phyloP scores from a whole-genome alignment of 2,113 vertebrate genomes.

The Halichoeres trimaculatus region DNA sequence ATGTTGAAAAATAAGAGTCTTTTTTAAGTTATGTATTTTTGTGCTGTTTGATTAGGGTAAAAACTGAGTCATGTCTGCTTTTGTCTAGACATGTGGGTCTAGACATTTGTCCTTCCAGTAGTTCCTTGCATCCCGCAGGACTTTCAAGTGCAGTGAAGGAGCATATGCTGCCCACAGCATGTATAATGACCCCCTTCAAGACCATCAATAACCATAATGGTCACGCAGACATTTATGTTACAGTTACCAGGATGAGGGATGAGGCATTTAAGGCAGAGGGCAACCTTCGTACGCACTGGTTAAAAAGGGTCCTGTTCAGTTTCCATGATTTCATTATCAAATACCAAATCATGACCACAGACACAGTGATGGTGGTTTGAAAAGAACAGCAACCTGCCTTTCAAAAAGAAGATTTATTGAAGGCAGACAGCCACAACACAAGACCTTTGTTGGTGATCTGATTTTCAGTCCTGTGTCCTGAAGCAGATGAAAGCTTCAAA shows the following conservation, averaged over 20 bases:
- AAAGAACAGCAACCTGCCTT: conserved; percentile 22
- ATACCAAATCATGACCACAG: conserved; percentile 21
- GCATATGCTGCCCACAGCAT: conserved; percentile 78
- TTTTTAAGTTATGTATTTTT: too few relatives aligned
- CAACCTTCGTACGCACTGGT: conserved; percentile 62
- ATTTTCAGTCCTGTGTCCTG: neutral
- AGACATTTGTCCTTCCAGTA: conserved; percentile 45
- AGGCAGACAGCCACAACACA: neutral
- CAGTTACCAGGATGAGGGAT: conserved; percentile 75
- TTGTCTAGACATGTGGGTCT: conserved; percentile 36
- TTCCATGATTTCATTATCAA: conserved; percentile 38
- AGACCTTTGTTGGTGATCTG: neutral
- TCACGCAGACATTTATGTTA: conserved; percentile 78
- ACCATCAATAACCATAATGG: conserved; percentile 83
- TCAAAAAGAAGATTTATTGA: conserved; percentile 4
- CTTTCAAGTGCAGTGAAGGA: conserved; percentile 69
- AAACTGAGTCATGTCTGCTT: conserved; percentile 39
- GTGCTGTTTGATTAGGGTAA: neutral
- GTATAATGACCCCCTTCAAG: conserved; percentile 79
- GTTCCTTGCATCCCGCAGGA: conserved; percentile 61
- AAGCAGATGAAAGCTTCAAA: neutral
- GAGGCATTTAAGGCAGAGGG: conserved; percentile 64
- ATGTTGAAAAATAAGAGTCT: too few relatives aligned
- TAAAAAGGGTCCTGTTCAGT: conserved; percentile 22
- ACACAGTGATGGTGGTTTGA: conserved; percentile 11